A percentile compares a stretch with the other conserved stretches of the same genome.
phyloP scores from a whole-genome alignment of 2,113 vertebrate species.

The Clarias magur region DNA sequence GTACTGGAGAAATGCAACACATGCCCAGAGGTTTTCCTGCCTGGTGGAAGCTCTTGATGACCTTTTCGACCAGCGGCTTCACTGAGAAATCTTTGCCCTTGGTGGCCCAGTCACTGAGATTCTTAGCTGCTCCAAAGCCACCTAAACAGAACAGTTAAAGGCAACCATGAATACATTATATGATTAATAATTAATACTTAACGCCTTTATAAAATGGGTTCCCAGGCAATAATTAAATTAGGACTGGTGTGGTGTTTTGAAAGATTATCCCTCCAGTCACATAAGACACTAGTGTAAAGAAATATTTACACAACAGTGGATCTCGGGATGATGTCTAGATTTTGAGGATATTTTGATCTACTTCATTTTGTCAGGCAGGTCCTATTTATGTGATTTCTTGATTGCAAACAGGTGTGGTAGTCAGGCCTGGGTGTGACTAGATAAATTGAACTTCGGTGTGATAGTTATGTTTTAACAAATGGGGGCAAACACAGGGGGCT shows the following conservation, averaged over 20 bases:
- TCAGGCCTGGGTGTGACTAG: no score
- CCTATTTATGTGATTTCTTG: no score
- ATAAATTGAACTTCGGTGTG: no score
- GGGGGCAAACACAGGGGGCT: no score
- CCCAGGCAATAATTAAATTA: neutral
- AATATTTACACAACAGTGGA: no score
- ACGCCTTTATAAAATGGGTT: neutral
- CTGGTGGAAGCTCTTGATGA: constrained; percentile 77
- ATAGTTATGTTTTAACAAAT: no score
- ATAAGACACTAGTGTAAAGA: neutral
- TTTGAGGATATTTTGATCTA: no score
- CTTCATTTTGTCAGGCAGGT: no score
- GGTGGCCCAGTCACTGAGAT: constrained; percentile 83
- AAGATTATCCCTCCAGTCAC: neutral
- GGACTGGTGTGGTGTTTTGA: neutral
- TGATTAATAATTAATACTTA: no score
- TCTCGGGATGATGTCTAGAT: no score
- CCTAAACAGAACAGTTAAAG: constrained; percentile 57
- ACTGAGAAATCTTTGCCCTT: constrained; percentile 79
- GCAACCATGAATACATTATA: neutral
- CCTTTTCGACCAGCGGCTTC: constrained; percentile 69
- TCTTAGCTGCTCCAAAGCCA: constrained; percentile 93
- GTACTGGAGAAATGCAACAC: constrained; percentile 84
- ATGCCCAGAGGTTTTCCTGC: constrained; percentile 84
- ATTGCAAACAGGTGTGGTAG: no score